Base-by-base conservation (phyloP, 2,888 invertebrate species). In the Agrochola lychnidis region DNA sequence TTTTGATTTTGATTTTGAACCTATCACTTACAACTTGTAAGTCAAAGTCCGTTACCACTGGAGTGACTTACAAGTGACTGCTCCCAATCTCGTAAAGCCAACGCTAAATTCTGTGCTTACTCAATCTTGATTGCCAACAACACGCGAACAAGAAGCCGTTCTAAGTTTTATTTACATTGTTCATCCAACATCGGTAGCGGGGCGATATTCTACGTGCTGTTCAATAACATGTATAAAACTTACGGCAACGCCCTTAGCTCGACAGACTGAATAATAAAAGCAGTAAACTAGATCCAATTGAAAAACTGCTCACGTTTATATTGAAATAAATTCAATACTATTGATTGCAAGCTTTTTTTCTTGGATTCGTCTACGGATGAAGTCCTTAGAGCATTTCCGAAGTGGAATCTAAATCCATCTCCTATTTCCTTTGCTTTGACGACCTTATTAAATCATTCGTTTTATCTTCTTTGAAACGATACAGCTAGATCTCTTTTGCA, bases 311-410 rank as follows among this genome's bases (percentile, higher is more conserved):
- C 64, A 69, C 64, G 68, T 72, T 42, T 25, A 16, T 42, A 72
- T 83, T 69, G 36, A 48, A 78, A 69, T 66, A 83, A 64, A 66
- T 83, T 66, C 59, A 69, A 72, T 81, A 69, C n/a, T 57, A 78
- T 83, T 62, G 56, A 62, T 53, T 61, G n/a, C 36, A 45, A 14
- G 72, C 19, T 53, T n/a, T 40, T 16, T 14, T 51, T 12, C 67
- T 6, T 16, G 42, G 30, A 25, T 70, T 67, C 66, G 30, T 51
- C 36, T 57, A 42, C 19, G 42, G 57, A 57, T 79, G 51, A 63
- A 42, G 22, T 42, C 45, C 56, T 67, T 62, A 22, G 36, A 69
- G 64, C 10, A 45, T 53, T 56, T 19, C 40, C 69, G n/a, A 30
- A 59, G 53, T 40, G 63, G 5, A 59, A 57, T 57, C 42, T 53